Base-by-base conservation (phyloP, 2,888 invertebrate species). In the Prosapia bicincta region DNA sequence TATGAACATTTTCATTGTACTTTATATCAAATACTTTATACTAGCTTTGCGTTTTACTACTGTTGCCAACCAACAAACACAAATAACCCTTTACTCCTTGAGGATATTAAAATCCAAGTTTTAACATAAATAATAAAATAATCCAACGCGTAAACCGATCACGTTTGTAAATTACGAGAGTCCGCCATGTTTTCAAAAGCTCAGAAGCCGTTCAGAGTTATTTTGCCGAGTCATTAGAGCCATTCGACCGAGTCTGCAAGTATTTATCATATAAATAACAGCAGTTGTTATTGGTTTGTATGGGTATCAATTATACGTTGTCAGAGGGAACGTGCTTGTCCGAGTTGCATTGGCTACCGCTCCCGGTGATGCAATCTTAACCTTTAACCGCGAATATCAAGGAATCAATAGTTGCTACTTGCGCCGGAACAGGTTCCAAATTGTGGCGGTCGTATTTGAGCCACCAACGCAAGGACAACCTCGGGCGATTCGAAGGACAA, bases 351-450 rank as follows among this genome's bases (percentile, higher is more conserved):
- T 43, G 38, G 26, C 32, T 28, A 26, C 30, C n/a, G 65, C 26
- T 23, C 66, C 26, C 23, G 24, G 26, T 74, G 74, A 74, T 30
- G 74, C 30, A 74, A 74, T 66, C n/a, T 20, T 30, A 65, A 74
- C 74, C 74, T 74, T 69, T 74, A 69, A 69, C 74, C 69, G 25
- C 20, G 54, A 5, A 20, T 54, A 54, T 54, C 54, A 13, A 26
- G 69, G 69, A 74, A 69, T 74, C 74, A 74, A 74, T 74, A 69
- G 74, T 24, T 26, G 73, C 74, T 74, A 74, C 74, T 65, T 65
- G 67, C 66, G 26, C 28, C 28, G 20, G 69, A 54, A 69, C 74
- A 74, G 74, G 74, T 74, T 74, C 74, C 54, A 26, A 43, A 71
- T 71, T 43, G 54, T 54, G 20, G 54, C 54, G 54, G 54, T 54